phyloP scores from a whole-genome alignment of 2,113 vertebrate species.

The Python bivittatus region DNA sequence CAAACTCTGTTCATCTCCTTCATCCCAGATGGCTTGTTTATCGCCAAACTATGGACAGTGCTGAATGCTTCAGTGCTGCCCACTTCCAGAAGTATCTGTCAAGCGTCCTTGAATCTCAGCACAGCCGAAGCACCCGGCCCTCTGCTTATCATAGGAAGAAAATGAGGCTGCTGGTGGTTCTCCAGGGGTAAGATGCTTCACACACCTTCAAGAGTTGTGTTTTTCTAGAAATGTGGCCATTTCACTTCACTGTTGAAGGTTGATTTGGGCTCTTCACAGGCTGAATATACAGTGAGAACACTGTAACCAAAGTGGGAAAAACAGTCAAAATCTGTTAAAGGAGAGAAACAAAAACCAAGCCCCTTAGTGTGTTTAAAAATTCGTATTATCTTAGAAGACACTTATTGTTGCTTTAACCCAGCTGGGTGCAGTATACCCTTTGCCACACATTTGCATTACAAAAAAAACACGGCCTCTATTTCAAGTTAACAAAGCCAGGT shows the following conservation, averaged over 20 bases:
- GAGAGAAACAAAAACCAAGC: not conserved
- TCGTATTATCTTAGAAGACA: not conserved
- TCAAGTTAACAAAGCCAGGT: not conserved
- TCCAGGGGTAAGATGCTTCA: conserved; percentile 82
- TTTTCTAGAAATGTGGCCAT: not conserved
- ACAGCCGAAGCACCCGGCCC: conserved; percentile 60
- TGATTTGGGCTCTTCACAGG: not conserved
- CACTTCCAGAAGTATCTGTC: conserved; percentile 89
- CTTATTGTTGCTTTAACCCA: not conserved
- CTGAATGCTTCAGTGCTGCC: conserved; percentile 82
- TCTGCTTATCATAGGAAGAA: conserved; percentile 61
- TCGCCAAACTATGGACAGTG: conserved; percentile 79
- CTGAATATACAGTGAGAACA: no score
- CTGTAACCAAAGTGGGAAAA: not conserved
- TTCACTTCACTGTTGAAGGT: not conserved
- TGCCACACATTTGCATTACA: not conserved
- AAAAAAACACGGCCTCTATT: not conserved
- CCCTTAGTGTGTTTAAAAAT: not conserved
- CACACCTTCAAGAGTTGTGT: not conserved
- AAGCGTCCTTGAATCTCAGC: conserved; percentile 78
- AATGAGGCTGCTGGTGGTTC: conserved; percentile 82
- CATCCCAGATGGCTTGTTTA: conserved; percentile 87
- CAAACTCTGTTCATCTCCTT: not conserved
- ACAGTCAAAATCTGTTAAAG: not conserved
- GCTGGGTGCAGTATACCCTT: not conserved